Percentiles rank a stretch among this genome's conserved stretches.
phyloP scores from a whole-genome alignment of 2,888 invertebrate genomes.

The Alentia gelatinosa region DNA sequence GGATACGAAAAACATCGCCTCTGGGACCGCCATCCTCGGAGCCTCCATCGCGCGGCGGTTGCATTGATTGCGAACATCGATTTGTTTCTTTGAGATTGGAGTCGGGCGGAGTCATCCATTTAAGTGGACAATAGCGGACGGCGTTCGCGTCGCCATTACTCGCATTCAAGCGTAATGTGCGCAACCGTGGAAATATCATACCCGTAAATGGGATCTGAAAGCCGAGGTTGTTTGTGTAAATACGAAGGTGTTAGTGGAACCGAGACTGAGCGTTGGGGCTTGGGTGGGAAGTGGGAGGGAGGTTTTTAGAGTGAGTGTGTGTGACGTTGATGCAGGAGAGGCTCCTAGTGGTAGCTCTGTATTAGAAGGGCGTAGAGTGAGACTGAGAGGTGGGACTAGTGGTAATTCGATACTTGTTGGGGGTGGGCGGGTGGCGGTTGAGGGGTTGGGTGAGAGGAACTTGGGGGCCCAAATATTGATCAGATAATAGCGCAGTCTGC shows the following conservation, averaged over 20 bases:
- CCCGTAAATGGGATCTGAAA: slow-evolving; percentile 29
- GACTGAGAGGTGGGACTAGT: not conserved
- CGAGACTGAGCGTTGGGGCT: not conserved
- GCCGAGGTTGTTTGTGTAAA: slow-evolving; percentile 28
- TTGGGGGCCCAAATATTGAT: slow-evolving; percentile 18
- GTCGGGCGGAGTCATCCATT: slow-evolving; percentile 24
- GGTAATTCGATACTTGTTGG: not conserved
- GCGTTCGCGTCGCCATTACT: not conserved
- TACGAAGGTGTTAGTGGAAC: slow-evolving; percentile 10
- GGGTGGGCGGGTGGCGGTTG: not conserved
- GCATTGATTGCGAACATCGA: slow-evolving; percentile 24
- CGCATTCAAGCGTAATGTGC: slow-evolving; percentile 26
- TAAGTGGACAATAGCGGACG: not conserved
- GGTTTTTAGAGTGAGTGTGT: not conserved
- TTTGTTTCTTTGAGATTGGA: slow-evolving; percentile 29
- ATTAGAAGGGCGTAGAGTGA: not conserved
- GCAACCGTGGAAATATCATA: slow-evolving; percentile 43
- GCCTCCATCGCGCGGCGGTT: not conserved
- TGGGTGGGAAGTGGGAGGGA: not conserved
- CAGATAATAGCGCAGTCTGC: slow-evolving; percentile 3
- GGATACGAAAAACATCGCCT: not conserved
- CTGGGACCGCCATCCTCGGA: not conserved
- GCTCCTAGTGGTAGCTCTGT: not conserved
- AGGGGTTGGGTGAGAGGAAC: not conserved
- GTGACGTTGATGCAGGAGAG: not conserved